phyloP scores from a whole-genome alignment of 2,797 vertebrate species.

The Eutrigla gurnardus region DNA sequence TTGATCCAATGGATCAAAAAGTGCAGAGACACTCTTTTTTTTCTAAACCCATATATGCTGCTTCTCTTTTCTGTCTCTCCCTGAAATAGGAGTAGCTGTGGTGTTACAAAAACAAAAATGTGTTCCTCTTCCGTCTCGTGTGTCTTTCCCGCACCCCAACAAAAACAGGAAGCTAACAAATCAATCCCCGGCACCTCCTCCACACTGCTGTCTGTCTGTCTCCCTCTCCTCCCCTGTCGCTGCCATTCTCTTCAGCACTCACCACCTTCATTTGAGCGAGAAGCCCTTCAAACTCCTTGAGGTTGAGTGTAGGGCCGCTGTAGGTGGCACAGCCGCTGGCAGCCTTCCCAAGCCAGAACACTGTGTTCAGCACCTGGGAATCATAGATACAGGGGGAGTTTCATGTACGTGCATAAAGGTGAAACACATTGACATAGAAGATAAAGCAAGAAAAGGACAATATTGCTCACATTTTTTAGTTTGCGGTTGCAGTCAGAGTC shows the following conservation, averaged over 20 bases:
- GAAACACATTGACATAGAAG: neutral
- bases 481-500: constrained; percentile 92
- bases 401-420: constrained; percentile 1
- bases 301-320: constrained; percentile 90
- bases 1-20: constrained; percentile 2
- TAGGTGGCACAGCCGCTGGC: constrained; percentile 89
- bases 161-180: constrained; percentile 70
- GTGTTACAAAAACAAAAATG: constrained; percentile 47
- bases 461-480: constrained; percentile 94
- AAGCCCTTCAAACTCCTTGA: constrained; percentile 96
- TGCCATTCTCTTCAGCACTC: constrained; percentile 57
- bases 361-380: constrained; percentile 93
- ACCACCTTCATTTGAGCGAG: constrained; percentile 96
- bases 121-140: constrained; percentile 44
- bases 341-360: constrained; percentile 97
- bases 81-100: constrained; percentile 36
- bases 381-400: constrained; percentile 15
- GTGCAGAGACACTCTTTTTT: neutral
- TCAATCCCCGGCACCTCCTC: constrained; percentile 40
- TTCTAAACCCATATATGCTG: constrained; percentile 31
- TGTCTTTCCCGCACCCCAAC: constrained; percentile 48
- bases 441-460: neutral
- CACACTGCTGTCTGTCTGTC: constrained; percentile 30
- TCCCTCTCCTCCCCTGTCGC: neutral
- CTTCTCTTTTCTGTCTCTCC: constrained; percentile 22